Conservation (phyloP, 1,140 invertebrate species). For the Ridgeia piscesae region DNA sequence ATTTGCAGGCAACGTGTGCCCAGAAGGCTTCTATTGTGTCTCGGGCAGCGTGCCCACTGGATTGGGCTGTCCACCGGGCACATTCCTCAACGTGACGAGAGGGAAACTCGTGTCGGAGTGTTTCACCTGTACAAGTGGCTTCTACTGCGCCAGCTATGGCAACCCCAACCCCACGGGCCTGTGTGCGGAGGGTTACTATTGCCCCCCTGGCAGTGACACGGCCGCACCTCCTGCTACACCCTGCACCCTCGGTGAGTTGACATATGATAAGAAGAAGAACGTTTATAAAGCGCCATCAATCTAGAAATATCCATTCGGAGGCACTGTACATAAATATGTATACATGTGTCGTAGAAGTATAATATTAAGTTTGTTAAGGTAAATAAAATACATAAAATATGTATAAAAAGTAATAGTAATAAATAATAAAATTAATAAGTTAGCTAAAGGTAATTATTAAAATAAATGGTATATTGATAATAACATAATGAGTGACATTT, state of each 20-base stretch:
- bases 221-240: slow-evolving; percentile 43
- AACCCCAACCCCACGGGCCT: slow-evolving; percentile 38
- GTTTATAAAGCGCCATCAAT: no score
- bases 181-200: slow-evolving; percentile 48
- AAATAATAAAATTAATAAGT: no score
- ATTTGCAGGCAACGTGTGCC: slow-evolving; percentile 44
- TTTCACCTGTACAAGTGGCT: slow-evolving; percentile 42
- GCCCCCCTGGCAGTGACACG: slow-evolving; percentile 44
- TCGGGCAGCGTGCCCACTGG: slow-evolving; percentile 42
- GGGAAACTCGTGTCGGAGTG: slow-evolving; percentile 45
- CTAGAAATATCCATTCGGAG: no score
- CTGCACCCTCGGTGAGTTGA: slow-evolving; percentile 13
- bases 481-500: no score
- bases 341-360: no score
- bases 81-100: slow-evolving; percentile 42
- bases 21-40: slow-evolving; percentile 45
- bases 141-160: slow-evolving; percentile 47
- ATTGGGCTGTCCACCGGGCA: slow-evolving; percentile 46
- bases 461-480: no score
- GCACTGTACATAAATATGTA: no score
- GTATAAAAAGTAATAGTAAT: no score
- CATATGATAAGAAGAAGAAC: no score
- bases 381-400: no score
- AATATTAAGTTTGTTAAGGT: no score
- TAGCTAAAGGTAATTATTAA: no score